A percentile compares a stretch with the other conserved stretches of the same genome.
Conservation (phyloP, 1,140 invertebrate genomes). For the Semibalanus balanoides region DNA sequence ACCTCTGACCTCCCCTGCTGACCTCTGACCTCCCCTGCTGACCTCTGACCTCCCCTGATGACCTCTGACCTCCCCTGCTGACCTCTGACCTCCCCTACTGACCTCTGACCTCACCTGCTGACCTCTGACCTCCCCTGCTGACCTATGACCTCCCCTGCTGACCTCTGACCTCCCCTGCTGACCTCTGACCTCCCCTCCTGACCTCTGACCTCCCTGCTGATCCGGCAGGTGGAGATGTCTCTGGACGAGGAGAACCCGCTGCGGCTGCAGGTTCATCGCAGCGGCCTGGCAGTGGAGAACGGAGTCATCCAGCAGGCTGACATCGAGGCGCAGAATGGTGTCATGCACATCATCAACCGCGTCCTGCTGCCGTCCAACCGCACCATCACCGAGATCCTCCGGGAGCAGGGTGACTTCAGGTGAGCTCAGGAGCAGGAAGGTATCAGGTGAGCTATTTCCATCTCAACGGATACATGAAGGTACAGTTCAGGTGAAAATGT, state of each 20-base stretch:
- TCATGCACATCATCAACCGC: slow-evolving; percentile 39
- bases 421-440: no score
- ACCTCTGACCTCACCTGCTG: no score
- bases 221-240: slow-evolving; percentile 27
- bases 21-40: no score
- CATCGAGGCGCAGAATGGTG: slow-evolving; percentile 38
- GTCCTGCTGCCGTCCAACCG: slow-evolving; percentile 34
- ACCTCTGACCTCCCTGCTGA: not conserved
- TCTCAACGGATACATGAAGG: no score
- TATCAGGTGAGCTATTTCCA: no score
- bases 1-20: no score
- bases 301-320: slow-evolving; percentile 33
- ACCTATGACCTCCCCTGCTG: no score
- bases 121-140: no score
- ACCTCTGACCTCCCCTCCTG: not conserved
- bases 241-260: slow-evolving; percentile 31
- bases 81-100: no score
- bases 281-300: slow-evolving; percentile 32
- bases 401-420: slow-evolving; percentile 30
- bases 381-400: slow-evolving; percentile 32
- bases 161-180: slow-evolving; percentile 4
- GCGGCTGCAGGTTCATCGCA: slow-evolving; percentile 32
- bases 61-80: no score
- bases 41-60: no score
- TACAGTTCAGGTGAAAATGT: no score